Percentiles rank a stretch among this genome's conserved stretches.
phyloP scores from a whole-genome alignment of 1,140 invertebrate species.

The Nixonia krombeini region DNA sequence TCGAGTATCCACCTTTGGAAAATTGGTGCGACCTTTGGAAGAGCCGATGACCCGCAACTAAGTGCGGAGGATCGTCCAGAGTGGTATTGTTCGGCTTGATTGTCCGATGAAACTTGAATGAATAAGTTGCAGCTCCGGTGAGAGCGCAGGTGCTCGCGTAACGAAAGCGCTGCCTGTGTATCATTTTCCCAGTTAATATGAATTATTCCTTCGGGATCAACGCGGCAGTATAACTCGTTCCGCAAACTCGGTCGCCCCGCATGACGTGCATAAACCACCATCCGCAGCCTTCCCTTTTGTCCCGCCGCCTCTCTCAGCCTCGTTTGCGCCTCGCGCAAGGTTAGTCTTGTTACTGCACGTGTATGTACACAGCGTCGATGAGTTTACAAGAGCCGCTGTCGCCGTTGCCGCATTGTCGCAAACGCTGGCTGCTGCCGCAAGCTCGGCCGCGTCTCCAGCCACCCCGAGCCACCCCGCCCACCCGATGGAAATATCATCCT shows the following conservation, averaged over 20 bases:
- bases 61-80: too few species aligned
- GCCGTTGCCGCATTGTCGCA: too few species aligned
- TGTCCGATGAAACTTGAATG: too few species aligned
- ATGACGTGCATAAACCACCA: too few species aligned
- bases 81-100: too few species aligned
- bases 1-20: too few species aligned
- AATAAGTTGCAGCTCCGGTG: too few species aligned
- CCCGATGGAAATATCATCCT: too few species aligned
- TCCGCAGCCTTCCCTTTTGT: conserved; percentile 14
- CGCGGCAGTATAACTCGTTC: conserved; percentile 13
- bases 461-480: too few species aligned
- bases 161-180: conserved; percentile 7
- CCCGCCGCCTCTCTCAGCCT: conserved; percentile 4
- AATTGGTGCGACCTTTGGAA: too few species aligned
- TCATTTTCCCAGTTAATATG: conserved; percentile 38
- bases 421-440: not conserved
- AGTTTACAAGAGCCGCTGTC: conserved; percentile 40
- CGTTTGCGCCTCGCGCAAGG: conserved; percentile 27
- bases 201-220: conserved; percentile 29
- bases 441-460: too few species aligned
- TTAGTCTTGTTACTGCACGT: conserved; percentile 25
- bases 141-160: not conserved
- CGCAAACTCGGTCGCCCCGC: conserved; percentile 7
- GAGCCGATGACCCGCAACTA: too few species aligned
- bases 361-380: conserved; percentile 27